These are phyloP conservation scores for Columba janthina DNA, from an alignment of 2,113 vertebrate genomes.

Conservation along the genomic window DNA sequence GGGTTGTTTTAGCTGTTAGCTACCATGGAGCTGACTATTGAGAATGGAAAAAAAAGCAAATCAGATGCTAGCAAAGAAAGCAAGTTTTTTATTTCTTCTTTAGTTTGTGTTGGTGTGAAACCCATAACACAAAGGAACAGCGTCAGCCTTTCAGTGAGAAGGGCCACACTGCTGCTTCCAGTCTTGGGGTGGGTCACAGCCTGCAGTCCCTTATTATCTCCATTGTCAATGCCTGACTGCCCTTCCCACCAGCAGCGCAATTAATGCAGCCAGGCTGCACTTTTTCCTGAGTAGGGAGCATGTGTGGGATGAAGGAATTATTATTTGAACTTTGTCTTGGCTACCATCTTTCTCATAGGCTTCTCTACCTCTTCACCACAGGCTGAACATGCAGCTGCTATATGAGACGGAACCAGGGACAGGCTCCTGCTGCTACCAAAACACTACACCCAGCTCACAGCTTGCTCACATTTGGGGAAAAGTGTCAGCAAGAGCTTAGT, in stretches of 20 bases:
- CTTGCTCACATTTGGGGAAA: background rate
- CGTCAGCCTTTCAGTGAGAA: background rate
- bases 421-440: background rate
- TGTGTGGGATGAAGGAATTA: background rate
- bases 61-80: background rate
- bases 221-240: accelerated
- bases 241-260: background rate
- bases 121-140: background rate
- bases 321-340: background rate
- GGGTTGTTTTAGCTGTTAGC: background rate
- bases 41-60: background rate
- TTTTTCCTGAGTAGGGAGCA: background rate
- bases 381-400: accelerated
- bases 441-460: background rate
- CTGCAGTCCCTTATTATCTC: background rate
- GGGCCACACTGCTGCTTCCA: background rate
- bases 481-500: background rate
- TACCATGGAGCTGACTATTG: background rate
- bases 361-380: background rate
- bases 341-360: background rate
- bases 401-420: background rate
- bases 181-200: background rate
- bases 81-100: background rate
- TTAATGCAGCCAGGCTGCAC: background rate
- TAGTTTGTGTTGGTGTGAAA: background rate